A percentile compares a stretch with the other conserved stretches of the same genome.
phyloP scores from a whole-genome alignment of 2,797 vertebrate genomes.

The Acanthurus lineatus region DNA sequence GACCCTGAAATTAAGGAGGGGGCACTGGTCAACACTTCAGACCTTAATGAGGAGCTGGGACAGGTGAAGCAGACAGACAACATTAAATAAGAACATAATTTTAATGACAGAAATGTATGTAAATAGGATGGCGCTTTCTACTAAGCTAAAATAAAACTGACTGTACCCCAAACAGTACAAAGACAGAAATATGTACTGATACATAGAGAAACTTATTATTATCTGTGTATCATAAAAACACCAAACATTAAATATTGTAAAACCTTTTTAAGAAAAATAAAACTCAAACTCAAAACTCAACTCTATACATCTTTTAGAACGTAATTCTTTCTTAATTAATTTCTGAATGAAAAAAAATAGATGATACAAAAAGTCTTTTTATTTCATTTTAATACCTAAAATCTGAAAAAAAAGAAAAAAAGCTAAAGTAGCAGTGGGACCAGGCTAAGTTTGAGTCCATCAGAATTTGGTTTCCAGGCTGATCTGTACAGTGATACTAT shows the following conservation, averaged over 20 bases:
- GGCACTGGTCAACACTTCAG: conserved; percentile 97
- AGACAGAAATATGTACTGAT: background rate
- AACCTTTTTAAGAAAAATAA: too few species aligned
- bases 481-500: background rate
- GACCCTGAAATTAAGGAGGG: conserved; percentile 95
- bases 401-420: background rate
- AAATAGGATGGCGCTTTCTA: background rate
- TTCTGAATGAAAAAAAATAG: conserved; percentile 1
- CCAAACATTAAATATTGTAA: too few species aligned
- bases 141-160: background rate
- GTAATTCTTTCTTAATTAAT: background rate
- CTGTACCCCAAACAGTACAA: background rate
- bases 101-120: background rate
- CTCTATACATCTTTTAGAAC: background rate
- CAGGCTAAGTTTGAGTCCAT: background rate
- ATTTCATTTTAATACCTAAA: background rate
- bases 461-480: background rate
- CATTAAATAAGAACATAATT: background rate
- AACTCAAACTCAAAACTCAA: too few species aligned
- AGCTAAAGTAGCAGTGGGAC: background rate
- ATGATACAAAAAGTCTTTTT: background rate
- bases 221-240: too few species aligned
- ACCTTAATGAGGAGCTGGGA: conserved; percentile 97
- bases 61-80: conserved; percentile 86
- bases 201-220: background rate